phyloP scores from a whole-genome alignment of 35 echinoderm and acorn worm genomes.

The Ophioderma brevispina region DNA sequence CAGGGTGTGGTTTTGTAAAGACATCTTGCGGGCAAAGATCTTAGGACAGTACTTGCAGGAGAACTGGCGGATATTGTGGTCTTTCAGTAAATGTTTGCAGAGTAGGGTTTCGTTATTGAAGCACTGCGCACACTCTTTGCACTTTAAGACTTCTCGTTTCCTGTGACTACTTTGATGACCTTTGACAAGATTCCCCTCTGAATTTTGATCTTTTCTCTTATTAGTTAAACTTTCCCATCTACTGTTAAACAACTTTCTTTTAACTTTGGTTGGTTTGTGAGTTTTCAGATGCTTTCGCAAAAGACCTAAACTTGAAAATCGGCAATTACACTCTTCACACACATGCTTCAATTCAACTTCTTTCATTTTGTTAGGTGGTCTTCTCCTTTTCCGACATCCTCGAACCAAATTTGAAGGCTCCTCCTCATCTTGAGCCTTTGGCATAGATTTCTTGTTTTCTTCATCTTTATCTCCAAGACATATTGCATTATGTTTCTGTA shows the following conservation, averaged over 20 bases:
- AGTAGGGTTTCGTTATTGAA: background rate
- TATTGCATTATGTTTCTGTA: background rate
- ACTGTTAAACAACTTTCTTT: no score
- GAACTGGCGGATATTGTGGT: background rate
- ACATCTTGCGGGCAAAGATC: background rate
- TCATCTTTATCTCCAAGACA: background rate
- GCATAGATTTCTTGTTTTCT: background rate
- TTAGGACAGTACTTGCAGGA: background rate
- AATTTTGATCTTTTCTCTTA: no score
- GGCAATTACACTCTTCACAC: background rate
- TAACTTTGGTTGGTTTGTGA: background rate
- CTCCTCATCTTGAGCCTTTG: no score
- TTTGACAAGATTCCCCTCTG: no score
- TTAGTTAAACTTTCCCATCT: no score
- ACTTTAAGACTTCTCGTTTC: background rate
- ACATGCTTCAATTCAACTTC: background rate
- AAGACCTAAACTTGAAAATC: background rate
- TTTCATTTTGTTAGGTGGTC: background rate
- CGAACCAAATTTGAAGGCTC: no score
- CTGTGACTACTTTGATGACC: background rate
- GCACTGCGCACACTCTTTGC: background rate
- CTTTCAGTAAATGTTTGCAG: background rate
- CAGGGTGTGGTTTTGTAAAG: background rate
- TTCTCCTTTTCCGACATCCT: no score
- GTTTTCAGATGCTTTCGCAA: background rate